A percentile compares a stretch with the other conserved stretches of the same genome.
Conservation (phyloP, 64 coral and sea anemone species). For the Anthopleura sola region DNA sequence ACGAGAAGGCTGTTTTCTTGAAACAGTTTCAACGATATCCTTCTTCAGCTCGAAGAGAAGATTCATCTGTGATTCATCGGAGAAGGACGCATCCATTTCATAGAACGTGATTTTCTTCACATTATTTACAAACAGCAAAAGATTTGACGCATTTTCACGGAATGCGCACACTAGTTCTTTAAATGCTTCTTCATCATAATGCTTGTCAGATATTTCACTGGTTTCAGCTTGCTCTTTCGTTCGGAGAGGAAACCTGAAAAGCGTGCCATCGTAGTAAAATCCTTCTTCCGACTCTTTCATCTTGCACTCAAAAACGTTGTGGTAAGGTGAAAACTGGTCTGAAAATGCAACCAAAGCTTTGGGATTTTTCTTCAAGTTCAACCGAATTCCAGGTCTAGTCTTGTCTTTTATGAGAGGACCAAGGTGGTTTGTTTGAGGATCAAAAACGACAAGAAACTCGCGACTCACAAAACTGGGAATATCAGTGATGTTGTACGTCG, state of each 20-base stretch:
- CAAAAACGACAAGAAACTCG: constrained; percentile 90
- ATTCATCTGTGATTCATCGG: constrained; percentile 26
- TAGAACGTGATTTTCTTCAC: constrained; percentile 66
- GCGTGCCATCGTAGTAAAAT: constrained; percentile 85
- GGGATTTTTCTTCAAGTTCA: constrained; percentile 75
- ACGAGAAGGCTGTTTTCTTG: background rate
- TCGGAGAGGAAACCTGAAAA: constrained; percentile 89
- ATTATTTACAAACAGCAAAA: constrained; percentile 75
- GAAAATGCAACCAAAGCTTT: constrained; percentile 63
- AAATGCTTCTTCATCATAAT: constrained; percentile 59
- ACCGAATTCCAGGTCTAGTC: constrained; percentile 78
- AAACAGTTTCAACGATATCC: constrained; percentile 32
- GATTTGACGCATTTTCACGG: constrained; percentile 48
- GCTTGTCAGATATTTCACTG: constrained; percentile 82
- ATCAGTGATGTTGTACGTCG: constrained; percentile 85
- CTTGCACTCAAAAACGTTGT: constrained; percentile 78
- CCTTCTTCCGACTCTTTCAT: constrained; percentile 18
- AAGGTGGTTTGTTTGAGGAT: constrained; percentile 81
- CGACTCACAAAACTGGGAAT: constrained; percentile 95
- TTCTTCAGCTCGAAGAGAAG: constrained; percentile 52
- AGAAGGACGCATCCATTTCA: constrained; percentile 48
- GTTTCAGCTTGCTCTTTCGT: constrained; percentile 79
- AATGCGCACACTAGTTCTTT: constrained; percentile 46
- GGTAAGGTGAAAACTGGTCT: constrained; percentile 90
- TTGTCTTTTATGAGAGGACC: constrained; percentile 79